Conservation (phyloP, 2,888 invertebrate species). For the Gnatocerus cornutus region DNA sequence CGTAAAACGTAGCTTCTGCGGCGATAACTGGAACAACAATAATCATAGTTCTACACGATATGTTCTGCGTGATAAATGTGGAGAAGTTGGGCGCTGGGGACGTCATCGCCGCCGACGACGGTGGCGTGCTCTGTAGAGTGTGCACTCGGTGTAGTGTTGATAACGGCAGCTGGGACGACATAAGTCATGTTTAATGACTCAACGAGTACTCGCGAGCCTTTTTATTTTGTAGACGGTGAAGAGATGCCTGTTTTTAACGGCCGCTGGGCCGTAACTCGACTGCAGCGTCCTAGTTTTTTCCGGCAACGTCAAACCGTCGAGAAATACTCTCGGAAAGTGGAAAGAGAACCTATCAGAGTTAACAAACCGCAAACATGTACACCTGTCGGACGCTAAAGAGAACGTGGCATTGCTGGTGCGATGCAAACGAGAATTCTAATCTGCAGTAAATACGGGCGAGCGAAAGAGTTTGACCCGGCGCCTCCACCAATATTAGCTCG, state of each 20-base stretch:
- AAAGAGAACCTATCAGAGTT: not conserved
- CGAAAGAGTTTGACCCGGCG: slow-evolving; percentile 35
- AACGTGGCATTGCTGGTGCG: slow-evolving; percentile 8
- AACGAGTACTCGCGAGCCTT: slow-evolving; percentile 49
- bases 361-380: slow-evolving; percentile 31
- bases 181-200: slow-evolving; percentile 62
- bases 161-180: slow-evolving; percentile 56
- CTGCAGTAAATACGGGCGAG: slow-evolving; percentile 35
- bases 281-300: slow-evolving; percentile 16
- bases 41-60: slow-evolving; percentile 52
- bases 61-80: slow-evolving; percentile 49
- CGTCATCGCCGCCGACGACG: slow-evolving; percentile 24
- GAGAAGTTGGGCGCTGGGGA: slow-evolving; percentile 46
- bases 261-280: slow-evolving; percentile 44
- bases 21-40: slow-evolving; percentile 52
- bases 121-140: slow-evolving; percentile 51
- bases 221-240: slow-evolving; percentile 54
- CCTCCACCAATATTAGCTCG: slow-evolving; percentile 43
- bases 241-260: slow-evolving; percentile 57
- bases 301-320: too few species aligned
- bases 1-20: slow-evolving; percentile 46
- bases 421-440: slow-evolving; percentile 38
- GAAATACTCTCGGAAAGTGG: too few species aligned
- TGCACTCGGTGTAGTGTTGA: slow-evolving; percentile 61
- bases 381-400: slow-evolving; percentile 35